Evolutionary conservation across 2,888 invertebrate genomes (phyloP), one percentile per base, ranked within the genome.

Genomic region (Brachyopa scutellaris): DNA sequence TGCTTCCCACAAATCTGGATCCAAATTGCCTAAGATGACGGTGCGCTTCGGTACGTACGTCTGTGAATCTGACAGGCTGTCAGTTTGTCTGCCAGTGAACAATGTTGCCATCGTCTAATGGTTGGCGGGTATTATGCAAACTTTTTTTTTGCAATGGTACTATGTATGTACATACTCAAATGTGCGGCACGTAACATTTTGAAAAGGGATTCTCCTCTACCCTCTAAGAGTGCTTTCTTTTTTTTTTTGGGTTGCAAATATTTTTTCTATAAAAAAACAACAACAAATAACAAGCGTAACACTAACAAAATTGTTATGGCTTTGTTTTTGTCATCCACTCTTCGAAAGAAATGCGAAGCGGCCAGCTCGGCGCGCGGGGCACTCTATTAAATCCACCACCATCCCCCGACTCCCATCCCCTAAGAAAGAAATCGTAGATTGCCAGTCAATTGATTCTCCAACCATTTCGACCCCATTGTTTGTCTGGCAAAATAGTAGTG

Each of bases 301-400:
- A 73, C 79, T 55, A 40, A 61, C 66, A 55, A 79, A 79, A 79
- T 67, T 73, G 79, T 67, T 79, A 79, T 73, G 79, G 66, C 73
- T 79, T 73, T 79, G 73, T 79, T 79, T 73, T 79, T 73, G 59
- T 66, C 73, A 73, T 73, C 66, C 64, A 40, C 64, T 78, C 59
- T 5, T n/a, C n/a, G n/a, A 72, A 42, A 55, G 77, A 55, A 77
- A 61, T 57, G 62, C 31, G 5, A 13, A 45, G 11, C 19, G 11
- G 8, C 51, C 23, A 1, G 11, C 40, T 64, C 49, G 49, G 38
- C 15, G 29, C 21, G 38, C 23, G 64, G 53, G 13, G 36, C 21
- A 62, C 62, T 40, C 55, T 62, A 49, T 40, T 62, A 49, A 29
- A 47, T 62, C 7, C 13, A 26, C 26, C 26, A 26, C 26, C 6